A percentile compares a stretch with the other conserved stretches of the same genome.
Evolutionary conservation across 2,888 invertebrate genomes (phyloP).

Genomic region (Cetonia aurata): DNA sequence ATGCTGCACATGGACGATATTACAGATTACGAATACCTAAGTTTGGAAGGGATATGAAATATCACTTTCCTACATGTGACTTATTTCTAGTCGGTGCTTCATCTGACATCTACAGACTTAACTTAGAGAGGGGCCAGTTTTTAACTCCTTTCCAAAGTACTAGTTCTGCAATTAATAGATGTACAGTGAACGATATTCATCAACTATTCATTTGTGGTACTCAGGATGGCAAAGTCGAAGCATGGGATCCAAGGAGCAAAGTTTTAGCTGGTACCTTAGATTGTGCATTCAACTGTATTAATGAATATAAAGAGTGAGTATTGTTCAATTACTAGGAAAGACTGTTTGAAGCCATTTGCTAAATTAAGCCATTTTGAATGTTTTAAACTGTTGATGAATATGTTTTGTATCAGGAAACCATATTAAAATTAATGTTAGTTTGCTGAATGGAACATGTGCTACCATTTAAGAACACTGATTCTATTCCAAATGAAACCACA

Average conservation of each 20-base stretch:
- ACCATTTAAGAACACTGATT: too few species aligned
- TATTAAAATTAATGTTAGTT: too few species aligned
- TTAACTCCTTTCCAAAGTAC: slow-evolving; percentile 85
- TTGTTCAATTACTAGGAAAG: background rate
- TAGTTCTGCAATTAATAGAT: slow-evolving; percentile 83
- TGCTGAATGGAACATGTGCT: too few species aligned
- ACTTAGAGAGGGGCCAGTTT: slow-evolving; percentile 96
- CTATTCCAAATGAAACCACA: too few species aligned
- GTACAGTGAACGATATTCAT: slow-evolving; percentile 89
- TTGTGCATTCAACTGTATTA: slow-evolving; percentile 78
- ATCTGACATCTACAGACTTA: slow-evolving; percentile 92
- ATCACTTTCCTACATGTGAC: slow-evolving; percentile 91
- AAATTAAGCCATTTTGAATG: too few species aligned
- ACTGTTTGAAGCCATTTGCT: too few species aligned
- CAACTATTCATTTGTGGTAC: slow-evolving; percentile 89
- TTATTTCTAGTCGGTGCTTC: slow-evolving; percentile 90
- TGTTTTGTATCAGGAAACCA: too few species aligned
- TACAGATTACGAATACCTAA: slow-evolving; percentile 92
- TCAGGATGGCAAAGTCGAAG: slow-evolving; percentile 92
- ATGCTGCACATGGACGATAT: slow-evolving; percentile 93
- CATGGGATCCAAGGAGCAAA: slow-evolving; percentile 93
- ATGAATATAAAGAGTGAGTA: slow-evolving; percentile 71
- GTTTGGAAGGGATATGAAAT: slow-evolving; percentile 94
- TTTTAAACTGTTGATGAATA: too few species aligned
- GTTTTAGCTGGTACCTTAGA: slow-evolving; percentile 85